These are phyloP conservation scores for Gymnarchus niloticus DNA, from an alignment of 2,113 vertebrate species.

Conservation along the genomic window DNA sequence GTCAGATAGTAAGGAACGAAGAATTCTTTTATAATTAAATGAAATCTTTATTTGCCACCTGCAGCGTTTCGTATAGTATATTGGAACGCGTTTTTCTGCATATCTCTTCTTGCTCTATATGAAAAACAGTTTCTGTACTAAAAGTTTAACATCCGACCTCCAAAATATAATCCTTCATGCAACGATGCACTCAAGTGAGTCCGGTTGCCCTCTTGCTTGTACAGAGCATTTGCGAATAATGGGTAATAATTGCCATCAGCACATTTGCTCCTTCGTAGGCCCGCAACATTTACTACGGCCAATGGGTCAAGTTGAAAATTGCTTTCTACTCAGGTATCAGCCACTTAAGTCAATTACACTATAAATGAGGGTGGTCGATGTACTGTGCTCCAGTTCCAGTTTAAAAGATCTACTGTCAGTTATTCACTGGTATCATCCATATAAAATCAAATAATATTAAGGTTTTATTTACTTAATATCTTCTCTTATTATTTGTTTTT, in stretches of 20 bases:
- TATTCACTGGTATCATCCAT: neutral
- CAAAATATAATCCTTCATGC: neutral
- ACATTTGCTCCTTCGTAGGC: conserved; percentile 18
- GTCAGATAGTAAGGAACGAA: neutral
- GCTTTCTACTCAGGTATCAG: conserved; percentile 3
- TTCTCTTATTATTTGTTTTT: too few relatives aligned
- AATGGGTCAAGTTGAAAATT: conserved; percentile 27
- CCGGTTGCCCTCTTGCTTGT: conserved; percentile 12
- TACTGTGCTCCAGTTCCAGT: neutral
- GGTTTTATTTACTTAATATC: neutral
- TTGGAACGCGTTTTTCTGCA: too few relatives aligned
- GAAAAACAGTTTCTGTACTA: too few relatives aligned
- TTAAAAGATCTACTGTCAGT: neutral
- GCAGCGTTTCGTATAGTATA: neutral
- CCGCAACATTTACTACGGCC: neutral
- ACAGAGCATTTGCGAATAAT: conserved; percentile 26
- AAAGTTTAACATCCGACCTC: too few relatives aligned
- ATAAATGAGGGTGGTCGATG: neutral
- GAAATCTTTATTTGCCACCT: too few relatives aligned
- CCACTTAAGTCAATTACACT: conserved; percentile 17
- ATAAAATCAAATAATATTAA: neutral
- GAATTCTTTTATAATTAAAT: neutral
- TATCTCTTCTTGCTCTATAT: too few relatives aligned
- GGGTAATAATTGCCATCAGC: conserved; percentile 24
- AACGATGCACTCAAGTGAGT: neutral